These are phyloP conservation scores for Arbacia lixula DNA, from an alignment of 53 echinoderm and acorn worm genomes.

Conservation along the genomic window DNA sequence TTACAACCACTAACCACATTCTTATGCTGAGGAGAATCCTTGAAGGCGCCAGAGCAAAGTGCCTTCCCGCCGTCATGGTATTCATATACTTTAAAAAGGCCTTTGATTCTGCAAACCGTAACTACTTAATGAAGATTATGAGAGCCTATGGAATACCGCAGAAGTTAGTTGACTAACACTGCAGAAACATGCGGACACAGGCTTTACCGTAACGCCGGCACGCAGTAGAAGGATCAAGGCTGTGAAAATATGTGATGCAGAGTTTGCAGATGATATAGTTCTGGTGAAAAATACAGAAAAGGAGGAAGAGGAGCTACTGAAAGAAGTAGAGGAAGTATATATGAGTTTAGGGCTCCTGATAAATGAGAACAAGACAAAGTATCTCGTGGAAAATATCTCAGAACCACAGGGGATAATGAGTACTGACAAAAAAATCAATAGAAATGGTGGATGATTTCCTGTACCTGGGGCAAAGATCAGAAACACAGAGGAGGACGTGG, in stretches of 20 bases:
- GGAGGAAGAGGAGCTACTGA: constrained; percentile 12
- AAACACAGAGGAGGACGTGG: too few species aligned
- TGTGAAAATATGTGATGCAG: too few species aligned
- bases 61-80: constrained; percentile 15
- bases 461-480: too few species aligned
- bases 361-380: constrained; percentile 19
- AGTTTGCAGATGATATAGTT: not conserved
- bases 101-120: constrained; percentile 32
- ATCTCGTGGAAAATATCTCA: not conserved
- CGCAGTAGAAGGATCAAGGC: too few species aligned
- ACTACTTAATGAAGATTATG: not conserved
- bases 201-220: constrained; percentile 24
- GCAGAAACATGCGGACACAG: not conserved
- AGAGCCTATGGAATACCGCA: constrained; percentile 36
- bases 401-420: constrained; percentile 1
- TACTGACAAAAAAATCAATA: constrained; percentile 1
- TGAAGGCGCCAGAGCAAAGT: constrained; percentile 18
- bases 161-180: not conserved
- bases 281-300: too few species aligned
- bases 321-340: constrained; percentile 10
- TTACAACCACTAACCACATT: constrained; percentile 13
- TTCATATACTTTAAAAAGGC: constrained; percentile 46
- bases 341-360: constrained; percentile 1
- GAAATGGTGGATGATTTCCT: constrained; percentile 14
- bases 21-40: constrained; percentile 6